Evolutionary conservation across 2,797 vertebrate species (phyloP).

Genomic region (Brotogeris chrysoptera): DNA sequence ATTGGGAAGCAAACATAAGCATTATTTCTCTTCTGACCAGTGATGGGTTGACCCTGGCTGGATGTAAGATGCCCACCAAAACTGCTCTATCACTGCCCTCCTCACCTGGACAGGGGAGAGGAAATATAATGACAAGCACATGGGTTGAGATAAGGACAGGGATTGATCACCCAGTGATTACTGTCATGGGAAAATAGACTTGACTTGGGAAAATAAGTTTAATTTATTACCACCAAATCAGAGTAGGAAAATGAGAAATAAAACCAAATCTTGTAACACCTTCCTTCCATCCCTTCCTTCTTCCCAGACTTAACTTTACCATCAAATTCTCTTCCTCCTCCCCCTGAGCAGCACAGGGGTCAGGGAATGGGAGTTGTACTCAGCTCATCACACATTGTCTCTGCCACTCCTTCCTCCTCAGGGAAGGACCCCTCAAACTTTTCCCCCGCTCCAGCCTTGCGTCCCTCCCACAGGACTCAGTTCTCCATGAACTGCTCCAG

Average conservation of each 20-base stretch:
- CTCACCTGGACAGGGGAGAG: background rate
- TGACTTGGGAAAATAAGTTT: background rate
- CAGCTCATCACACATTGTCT: rapidly evolving
- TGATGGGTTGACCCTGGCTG: background rate
- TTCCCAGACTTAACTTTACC: background rate
- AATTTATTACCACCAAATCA: background rate
- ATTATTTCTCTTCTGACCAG: conserved; percentile 72
- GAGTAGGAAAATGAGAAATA: background rate
- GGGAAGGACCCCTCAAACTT: rapidly evolving
- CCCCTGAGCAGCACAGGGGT: rapidly evolving
- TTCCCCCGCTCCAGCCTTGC: background rate
- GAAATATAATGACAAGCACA: background rate
- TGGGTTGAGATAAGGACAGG: background rate
- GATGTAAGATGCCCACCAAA: background rate
- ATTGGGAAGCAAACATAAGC: conserved; percentile 57
- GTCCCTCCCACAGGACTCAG: background rate
- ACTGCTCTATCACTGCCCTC: background rate
- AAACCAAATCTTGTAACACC: background rate
- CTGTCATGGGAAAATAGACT: background rate
- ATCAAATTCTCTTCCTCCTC: background rate
- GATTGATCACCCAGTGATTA: background rate
- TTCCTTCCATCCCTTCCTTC: background rate
- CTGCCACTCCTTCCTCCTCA: background rate
- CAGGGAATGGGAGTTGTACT: background rate
- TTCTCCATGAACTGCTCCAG: background rate